Base-by-base conservation (phyloP, 2,113 vertebrate genomes). In the Erythrolamprus reginae region DNA sequence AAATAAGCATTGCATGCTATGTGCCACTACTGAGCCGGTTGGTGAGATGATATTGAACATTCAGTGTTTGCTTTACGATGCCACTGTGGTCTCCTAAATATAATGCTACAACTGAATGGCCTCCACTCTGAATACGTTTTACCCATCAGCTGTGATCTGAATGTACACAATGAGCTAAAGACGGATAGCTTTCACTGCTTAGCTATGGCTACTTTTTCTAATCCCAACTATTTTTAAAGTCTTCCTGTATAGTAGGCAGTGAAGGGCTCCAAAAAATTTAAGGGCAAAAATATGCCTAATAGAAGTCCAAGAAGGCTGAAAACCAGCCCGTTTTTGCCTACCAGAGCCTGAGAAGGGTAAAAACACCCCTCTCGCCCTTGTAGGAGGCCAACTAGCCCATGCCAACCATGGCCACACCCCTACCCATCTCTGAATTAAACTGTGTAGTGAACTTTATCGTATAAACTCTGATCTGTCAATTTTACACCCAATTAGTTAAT, bases 91-190 rank as follows among this genome's bases (percentile, higher is more conserved):
- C 92, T 93, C 95, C 88, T 93, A 92, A 95, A 92, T 93, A 92
- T 88, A 96, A 84, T 92, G 95, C 93, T 96, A 94, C 94, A 94
- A 95, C 88, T 88, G 95, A 97, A 95, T 91, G 90, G 94, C 92
- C 94, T 95, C 89, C 86, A 88, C 88, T 82, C 55, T 91, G 95
- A 89, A 90, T 90, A 92, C 90, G 90, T 92, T 95, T 96, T 96
- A 95, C 95, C 93, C 94, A 89, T 92, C 94, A 94, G 93, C 88
- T 93, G 94, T 95, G 95, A 95, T 96, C 96, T 94, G 94, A 94
- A 84, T 96, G 95, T 95, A 94, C 93, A 94, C 94, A 95, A 95
- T 95, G 93, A 94, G 89, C 87, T 90, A 77, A 94, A 93, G 93
- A 95, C 65, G 93, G 92, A 92, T 92, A 94, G 92, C 86, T 90